Evolutionary conservation across 2,797 vertebrate species (phyloP).

Genomic region (Ctenosaura bakeri): DNA sequence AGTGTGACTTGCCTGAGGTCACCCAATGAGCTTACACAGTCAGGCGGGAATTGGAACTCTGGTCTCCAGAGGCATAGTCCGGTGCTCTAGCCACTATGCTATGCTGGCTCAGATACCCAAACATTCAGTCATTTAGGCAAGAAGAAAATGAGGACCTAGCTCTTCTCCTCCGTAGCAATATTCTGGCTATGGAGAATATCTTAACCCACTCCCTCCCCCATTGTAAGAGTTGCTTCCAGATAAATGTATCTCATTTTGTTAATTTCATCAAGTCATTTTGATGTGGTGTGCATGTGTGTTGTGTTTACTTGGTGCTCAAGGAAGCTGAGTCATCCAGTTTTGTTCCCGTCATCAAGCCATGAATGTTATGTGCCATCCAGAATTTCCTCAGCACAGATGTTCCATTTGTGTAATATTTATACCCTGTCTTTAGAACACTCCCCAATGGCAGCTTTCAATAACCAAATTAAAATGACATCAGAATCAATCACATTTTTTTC

Average conservation of each 20-base stretch:
- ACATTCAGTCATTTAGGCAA: not conserved
- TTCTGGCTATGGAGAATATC: not conserved
- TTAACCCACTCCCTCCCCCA: too few relatives aligned
- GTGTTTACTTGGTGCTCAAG: not conserved
- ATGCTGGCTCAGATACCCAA: not conserved
- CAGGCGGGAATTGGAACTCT: too few relatives aligned
- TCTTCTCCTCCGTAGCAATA: not conserved
- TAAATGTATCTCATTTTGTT: not conserved
- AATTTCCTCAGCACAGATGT: not conserved
- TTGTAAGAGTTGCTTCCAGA: not conserved
- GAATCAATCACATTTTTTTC: not conserved
- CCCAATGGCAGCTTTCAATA: not conserved
- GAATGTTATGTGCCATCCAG: too few relatives aligned
- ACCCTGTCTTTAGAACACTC: not conserved
- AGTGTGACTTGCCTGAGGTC: too few relatives aligned
- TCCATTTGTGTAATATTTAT: not conserved
- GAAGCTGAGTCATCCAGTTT: not conserved
- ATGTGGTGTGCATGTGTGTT: not conserved
- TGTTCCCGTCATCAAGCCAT: not conserved
- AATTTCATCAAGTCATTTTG: not conserved
- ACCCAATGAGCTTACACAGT: too few relatives aligned
- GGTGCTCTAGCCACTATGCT: too few relatives aligned
- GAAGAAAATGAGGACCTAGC: not conserved
- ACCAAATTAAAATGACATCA: not conserved
- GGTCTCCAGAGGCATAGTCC: too few relatives aligned